Conservation (phyloP, 35 echinoderm and acorn worm species). For the Diadema setosum region DNA sequence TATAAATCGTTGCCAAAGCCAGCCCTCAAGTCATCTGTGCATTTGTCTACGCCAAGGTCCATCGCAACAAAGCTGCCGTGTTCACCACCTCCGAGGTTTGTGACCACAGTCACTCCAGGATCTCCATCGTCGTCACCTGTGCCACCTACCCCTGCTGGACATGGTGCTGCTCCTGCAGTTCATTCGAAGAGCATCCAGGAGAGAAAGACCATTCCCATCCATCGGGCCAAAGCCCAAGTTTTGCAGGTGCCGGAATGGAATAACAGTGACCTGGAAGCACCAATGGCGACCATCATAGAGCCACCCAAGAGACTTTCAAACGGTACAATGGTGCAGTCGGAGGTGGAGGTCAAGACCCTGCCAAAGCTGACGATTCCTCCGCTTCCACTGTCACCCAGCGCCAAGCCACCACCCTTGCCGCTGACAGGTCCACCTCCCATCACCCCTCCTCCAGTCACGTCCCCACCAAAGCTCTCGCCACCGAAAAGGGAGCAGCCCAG, state of each 20-base stretch:
- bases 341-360: not conserved
- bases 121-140: constrained; percentile 2
- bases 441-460: not conserved
- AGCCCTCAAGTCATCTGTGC: not conserved
- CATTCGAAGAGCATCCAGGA: constrained; percentile 4
- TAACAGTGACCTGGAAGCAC: not conserved
- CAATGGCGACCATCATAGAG: not conserved
- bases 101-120: constrained; percentile 6
- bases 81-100: constrained; percentile 1
- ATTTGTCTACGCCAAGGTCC: not conserved
- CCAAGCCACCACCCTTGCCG: not conserved
- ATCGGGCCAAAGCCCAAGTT: constrained; percentile 4
- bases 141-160: constrained; percentile 54
- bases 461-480: not conserved
- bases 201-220: constrained; percentile 51
- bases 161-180: constrained; percentile 54
- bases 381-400: not conserved
- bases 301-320: not conserved
- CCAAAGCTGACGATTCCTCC: constrained; percentile 12
- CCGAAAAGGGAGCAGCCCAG: not conserved
- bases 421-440: not conserved
- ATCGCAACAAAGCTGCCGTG: not conserved
- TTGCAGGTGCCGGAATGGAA: constrained; percentile 12
- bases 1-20: not conserved
- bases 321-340: not conserved